Conservation (phyloP, 2,797 vertebrate species). For the Pangasius macronema region DNA sequence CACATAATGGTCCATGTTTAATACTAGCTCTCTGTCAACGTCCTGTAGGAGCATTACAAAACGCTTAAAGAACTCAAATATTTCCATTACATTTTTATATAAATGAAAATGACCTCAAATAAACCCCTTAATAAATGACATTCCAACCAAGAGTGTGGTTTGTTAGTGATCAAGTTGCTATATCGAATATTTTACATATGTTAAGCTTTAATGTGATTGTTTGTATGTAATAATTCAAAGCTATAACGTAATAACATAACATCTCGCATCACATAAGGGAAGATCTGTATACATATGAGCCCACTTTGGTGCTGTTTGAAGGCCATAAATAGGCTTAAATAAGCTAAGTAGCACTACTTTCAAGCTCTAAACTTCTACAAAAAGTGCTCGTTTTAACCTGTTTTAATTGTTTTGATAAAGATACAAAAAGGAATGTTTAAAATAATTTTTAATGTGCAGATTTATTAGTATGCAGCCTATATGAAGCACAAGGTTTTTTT, state of each 20-base stretch:
- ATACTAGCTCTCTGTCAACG: neutral
- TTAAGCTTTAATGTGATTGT: neutral
- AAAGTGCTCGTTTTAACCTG: neutral
- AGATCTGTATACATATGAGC: neutral
- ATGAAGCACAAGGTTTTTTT: neutral
- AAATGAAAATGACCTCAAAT: constrained; percentile 7
- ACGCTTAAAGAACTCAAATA: neutral
- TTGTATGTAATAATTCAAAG: neutral
- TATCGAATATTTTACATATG: neutral
- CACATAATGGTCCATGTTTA: neutral
- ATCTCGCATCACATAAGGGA: neutral
- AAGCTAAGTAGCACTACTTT: neutral
- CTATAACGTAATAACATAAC: neutral
- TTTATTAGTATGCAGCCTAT: neutral
- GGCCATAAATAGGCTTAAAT: neutral
- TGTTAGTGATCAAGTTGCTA: neutral
- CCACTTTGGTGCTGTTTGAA: neutral
- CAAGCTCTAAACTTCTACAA: neutral
- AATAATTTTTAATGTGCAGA: neutral
- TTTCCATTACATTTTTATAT: neutral
- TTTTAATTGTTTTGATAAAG: neutral
- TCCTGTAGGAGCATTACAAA: neutral
- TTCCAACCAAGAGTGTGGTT: neutral
- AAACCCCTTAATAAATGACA: neutral
- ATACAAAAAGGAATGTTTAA: too few species aligned